Evolutionary conservation across 2,888 invertebrate genomes (phyloP), one percentile per base, ranked within the genome.

Genomic region (Sminthurinus aureus): DNA sequence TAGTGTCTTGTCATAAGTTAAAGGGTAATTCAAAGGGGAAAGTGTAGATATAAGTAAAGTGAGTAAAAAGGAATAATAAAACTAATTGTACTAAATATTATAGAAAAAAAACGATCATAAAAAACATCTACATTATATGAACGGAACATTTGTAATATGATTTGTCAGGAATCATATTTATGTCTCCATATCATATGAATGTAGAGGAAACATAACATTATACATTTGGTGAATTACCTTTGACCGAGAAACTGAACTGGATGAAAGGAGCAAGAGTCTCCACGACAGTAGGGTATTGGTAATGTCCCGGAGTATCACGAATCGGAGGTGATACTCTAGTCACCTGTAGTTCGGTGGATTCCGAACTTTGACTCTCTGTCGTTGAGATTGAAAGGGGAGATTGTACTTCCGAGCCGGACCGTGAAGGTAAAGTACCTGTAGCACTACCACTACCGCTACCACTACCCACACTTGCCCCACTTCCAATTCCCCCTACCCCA

Each of bases 211-310:
- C 6, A 38, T 1, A 38, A 38, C 38, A 38, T 38, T 67, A 11
- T 74, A 26, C 83, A 83, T 73, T 84, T 66, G 71, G 83, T 79
- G 51, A 79, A 85, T 87, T 87, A 88, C 88, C 88, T 88, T 88
- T 87, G 77, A 88, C 88, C 86, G 87, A 86, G 88, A 86, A 88
- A 84, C 84, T 87, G 86, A 88, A 88, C 82, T 87, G 85, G 87
- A 88, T 87, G 87, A 88, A 87, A 84, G 88, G 88, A 82, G 88
- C 85, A 84, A 88, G 86, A 84, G 84, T 86, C 84, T 88, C 88
- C 83, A 86, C 86, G 82, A 88, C 86, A 66, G 87, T 84, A 80
- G 87, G 88, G 81, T 86, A 86, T 80, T 86, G 83, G 83, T 66
- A 83, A 24, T 83, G 79, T 0, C 83, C 83, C 13, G 83, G 83